These are phyloP conservation scores for Chrysopilus asiliformis DNA, from an alignment of 2,888 invertebrate species.

Conservation along the genomic window DNA sequence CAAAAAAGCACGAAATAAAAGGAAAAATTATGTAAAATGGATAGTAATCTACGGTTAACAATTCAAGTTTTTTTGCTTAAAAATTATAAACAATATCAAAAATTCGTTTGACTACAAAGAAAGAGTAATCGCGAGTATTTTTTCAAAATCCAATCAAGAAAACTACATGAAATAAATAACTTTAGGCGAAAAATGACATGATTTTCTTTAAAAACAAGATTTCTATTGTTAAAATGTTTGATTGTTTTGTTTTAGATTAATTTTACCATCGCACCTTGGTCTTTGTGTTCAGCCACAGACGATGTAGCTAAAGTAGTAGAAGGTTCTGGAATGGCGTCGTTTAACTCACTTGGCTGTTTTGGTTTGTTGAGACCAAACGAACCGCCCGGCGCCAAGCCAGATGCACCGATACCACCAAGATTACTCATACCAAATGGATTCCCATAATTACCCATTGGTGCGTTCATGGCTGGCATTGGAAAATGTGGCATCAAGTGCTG, in stretches of 20 bases:
- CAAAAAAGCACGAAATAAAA: no score
- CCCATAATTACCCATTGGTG: conserved; percentile 34
- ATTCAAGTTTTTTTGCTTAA: no score
- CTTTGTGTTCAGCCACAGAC: conserved; percentile 36
- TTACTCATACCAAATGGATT: conserved; percentile 34
- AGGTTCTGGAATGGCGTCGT: conserved; percentile 21
- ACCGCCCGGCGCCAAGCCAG: conserved; percentile 37
- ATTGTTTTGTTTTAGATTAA: no score
- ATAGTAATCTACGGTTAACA: no score
- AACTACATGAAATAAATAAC: conserved; percentile 2
- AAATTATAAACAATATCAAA: no score
- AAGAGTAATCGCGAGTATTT: no score
- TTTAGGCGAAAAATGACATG: conserved; percentile 6
- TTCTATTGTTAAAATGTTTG: no score
- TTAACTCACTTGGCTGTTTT: conserved; percentile 54
- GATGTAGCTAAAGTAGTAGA: conserved; percentile 17
- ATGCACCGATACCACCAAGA: conserved; percentile 32
- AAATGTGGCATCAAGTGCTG: conserved; percentile 54
- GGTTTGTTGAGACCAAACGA: conserved; percentile 35
- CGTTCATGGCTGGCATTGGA: conserved; percentile 54
- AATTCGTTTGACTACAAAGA: no score
- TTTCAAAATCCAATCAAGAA: neutral
- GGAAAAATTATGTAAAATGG: no score
- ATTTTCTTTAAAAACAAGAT: no score
- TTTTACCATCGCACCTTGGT: conserved; percentile 39